These are phyloP conservation scores for Laspeyria flexula DNA, from an alignment of 2,888 invertebrate species.

Conservation along the genomic window DNA sequence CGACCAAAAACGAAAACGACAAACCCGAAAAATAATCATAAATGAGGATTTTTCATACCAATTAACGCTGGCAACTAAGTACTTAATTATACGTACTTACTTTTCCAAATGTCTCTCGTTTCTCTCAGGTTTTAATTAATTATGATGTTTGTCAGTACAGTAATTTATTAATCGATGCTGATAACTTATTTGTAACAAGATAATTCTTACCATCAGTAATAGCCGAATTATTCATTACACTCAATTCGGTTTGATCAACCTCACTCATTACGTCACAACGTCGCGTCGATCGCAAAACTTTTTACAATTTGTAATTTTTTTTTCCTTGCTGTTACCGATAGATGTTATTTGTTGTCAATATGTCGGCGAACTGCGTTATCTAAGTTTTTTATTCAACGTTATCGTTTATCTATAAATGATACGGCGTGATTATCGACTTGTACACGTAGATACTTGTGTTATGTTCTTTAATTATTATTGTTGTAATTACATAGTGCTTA, in stretches of 20 bases:
- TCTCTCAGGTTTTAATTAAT: no score
- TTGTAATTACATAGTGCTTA: conserved; percentile 22
- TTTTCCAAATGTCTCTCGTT: no score
- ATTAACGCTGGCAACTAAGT: no score
- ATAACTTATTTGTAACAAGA: no score
- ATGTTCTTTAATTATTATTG: conserved; percentile 32
- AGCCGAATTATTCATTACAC: conserved; percentile 63
- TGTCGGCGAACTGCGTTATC: conserved; percentile 61
- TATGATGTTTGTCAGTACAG: no score
- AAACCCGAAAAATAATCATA: no score
- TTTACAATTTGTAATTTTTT: conserved; percentile 1
- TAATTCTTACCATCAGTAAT: conserved; percentile 62
- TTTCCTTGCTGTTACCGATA: conserved; percentile 23
- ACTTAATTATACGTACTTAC: no score
- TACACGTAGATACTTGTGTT: conserved; percentile 39
- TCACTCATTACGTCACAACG: conserved; percentile 45
- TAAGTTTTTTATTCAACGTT: conserved; percentile 51
- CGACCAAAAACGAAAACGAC: no score
- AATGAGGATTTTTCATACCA: no score
- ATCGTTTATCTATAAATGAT: conserved; percentile 64
- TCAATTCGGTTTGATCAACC: conserved; percentile 19
- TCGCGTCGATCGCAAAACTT: no score
- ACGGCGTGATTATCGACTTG: conserved; percentile 52
- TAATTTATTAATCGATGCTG: no score
- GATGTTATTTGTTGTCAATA: conserved; percentile 63